Base-by-base conservation (phyloP, 1,140 invertebrate genomes). In the Chironomus striatipennis region DNA sequence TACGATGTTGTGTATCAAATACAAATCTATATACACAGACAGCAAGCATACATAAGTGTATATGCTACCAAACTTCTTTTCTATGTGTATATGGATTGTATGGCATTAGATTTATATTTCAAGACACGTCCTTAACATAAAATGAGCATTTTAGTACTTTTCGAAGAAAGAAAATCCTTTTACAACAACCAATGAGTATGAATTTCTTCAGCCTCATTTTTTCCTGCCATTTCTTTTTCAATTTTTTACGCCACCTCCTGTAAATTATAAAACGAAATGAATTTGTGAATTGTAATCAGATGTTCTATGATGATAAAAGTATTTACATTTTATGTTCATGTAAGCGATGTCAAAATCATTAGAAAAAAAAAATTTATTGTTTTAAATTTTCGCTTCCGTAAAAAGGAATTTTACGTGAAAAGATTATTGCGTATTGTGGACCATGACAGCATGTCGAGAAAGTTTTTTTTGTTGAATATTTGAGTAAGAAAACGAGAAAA, bases 111-210 rank as follows among this genome's bases (percentile, higher is more conserved):
- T 57, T 57, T 57, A 57, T 57, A n/a, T 57, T 57, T 57, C 47
- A 57, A 57, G 12, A 57, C 47, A 57, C 47, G 47, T 57, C n/a
- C 47, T 12, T n/a, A 57, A 57, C 47, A 57, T 57, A 57, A 57
- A 57, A 57, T 57, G 47, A 57, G n/a, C 47, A 57, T 57, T 57
- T 57, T 57, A 57, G 47, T 57, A 57, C 47, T 57, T 57, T 57
- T 5, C 47, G n/a, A 15, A 57, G n/a, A 57, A 57, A n/a, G n/a
- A n/a, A 57, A 57, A 57, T 12, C 12, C 47, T 15, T 57, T 57
- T 57, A 12, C 47, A 57, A 12, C 47, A 57, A 57, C 47, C 47
- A 57, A 57, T 57, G 47, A 57, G 24, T 34, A 57, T 57, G 47
- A 57, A 47, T 47, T 4, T 47, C 1, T 43, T 43, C 10, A 9